A percentile compares a stretch with the other conserved stretches of the same genome.
phyloP scores from a whole-genome alignment of 2,797 vertebrate species.

The Galago senegalensis region DNA sequence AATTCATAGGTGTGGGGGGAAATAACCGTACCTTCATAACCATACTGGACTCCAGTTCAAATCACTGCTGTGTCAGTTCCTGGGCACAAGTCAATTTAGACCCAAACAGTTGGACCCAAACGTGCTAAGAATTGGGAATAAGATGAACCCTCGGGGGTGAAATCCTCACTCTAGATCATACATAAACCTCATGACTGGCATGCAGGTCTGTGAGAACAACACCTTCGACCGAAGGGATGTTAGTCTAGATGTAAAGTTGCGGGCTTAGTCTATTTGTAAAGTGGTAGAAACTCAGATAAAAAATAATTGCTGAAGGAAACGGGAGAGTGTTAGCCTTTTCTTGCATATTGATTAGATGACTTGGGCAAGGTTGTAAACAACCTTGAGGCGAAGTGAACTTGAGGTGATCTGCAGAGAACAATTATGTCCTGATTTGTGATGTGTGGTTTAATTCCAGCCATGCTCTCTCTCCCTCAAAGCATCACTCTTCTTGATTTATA shows the following conservation, averaged over 20 bases:
- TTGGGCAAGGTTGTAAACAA: neutral
- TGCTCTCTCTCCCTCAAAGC: neutral
- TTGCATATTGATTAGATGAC: neutral
- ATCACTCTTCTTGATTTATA: conserved; percentile 29
- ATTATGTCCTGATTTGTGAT: neutral
- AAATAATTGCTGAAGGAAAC: neutral
- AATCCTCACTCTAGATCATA: neutral
- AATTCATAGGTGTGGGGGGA: neutral
- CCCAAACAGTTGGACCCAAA: neutral
- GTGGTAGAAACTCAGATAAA: neutral
- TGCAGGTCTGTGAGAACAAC: neutral
- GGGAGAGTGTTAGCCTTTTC: neutral
- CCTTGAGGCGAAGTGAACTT: neutral
- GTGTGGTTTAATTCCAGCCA: neutral
- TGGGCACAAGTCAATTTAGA: neutral
- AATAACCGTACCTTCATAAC: neutral
- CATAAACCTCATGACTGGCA: neutral
- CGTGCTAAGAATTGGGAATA: neutral
- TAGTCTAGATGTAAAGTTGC: neutral
- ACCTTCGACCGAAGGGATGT: neutral
- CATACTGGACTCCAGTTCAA: neutral
- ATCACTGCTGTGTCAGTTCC: neutral
- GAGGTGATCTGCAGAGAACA: neutral
- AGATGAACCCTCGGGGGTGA: neutral
- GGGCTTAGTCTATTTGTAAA: neutral